Base-by-base conservation (phyloP, 2,113 vertebrate genomes). In the Apodemus sylvaticus region DNA sequence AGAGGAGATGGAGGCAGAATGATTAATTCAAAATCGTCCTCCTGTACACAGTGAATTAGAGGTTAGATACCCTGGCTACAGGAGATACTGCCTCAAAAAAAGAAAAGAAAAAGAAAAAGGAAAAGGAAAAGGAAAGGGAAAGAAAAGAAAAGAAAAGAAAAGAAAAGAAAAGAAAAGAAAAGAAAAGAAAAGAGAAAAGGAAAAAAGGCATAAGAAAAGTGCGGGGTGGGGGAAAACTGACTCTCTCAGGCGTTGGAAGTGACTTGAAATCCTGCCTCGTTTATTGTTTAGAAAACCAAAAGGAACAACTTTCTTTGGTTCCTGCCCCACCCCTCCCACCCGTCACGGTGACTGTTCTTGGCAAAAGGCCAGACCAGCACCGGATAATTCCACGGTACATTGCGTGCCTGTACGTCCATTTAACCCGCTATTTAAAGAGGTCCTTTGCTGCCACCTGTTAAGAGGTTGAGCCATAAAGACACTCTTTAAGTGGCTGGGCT, bases 371-470 rank as follows among this genome's bases (percentile, higher is more conserved):
- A 90, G 48, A 34, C 62, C 48, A 0, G 85, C 92, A 85, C 94
- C 81, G 36, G 77, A 93, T 62, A 39, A 88, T 89, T 90, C 96
- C 96, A 87, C 14, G 20, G 92, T 9, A 93, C 92, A 70, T 2
- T 73, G 92, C 73, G 96, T 91, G 26, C 77, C 90, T 86, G 64
- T 68, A 86, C 92, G 81, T 68, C 94, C 78, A 7, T 76, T 89
- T 90, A 83, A 82, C 94, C 91, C 70, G 93, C 94, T 96, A 39
- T 94, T 91, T 89, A 74, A 74, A 17, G 96, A 31, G 86, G 71
- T 86, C 92, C 86, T 94, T 87, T 26, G 39, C 76, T 7, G 89
- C 94, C 97, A 97, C 97, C 97, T 96, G 96, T 94, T n/a, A 86
- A 95, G 90, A 85, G 81, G 86, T 82, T 89, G 81, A 78, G 48